These are phyloP conservation scores for Pyrocephalus nanus DNA, from an alignment of 2,797 vertebrate species.

Conservation along the genomic window DNA sequence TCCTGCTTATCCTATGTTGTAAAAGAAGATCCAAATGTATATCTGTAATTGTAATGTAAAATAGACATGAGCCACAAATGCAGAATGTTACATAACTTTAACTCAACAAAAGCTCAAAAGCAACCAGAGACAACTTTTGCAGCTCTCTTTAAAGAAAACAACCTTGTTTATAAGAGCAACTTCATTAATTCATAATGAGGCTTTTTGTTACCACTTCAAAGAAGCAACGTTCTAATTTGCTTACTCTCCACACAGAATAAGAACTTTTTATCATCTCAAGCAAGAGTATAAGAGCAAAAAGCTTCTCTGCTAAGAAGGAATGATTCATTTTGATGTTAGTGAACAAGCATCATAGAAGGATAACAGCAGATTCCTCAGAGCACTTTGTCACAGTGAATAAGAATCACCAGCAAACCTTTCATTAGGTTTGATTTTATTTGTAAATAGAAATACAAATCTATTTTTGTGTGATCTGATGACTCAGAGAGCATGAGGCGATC, in stretches of 20 bases:
- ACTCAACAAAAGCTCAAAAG: background rate
- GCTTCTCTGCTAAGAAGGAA: background rate
- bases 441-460: conserved; percentile 48
- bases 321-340: background rate
- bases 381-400: background rate
- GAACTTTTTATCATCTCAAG: background rate
- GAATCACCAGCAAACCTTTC: background rate
- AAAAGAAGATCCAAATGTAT: background rate
- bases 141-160: background rate
- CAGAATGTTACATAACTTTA: background rate
- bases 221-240: background rate
- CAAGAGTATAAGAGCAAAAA: background rate
- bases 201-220: conserved; percentile 25
- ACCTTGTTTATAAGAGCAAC: background rate
- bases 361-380: background rate
- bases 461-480: conserved; percentile 37
- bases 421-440: conserved; percentile 49
- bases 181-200: conserved; percentile 12
- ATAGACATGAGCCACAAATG: background rate
- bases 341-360: background rate
- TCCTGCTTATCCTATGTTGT: background rate
- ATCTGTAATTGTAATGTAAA: rapidly evolving
- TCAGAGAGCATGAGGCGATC: conserved; percentile 24
- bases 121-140: background rate
- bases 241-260: background rate